Base-by-base conservation (phyloP, 2,888 invertebrate genomes). In the Adelphocoris suturalis region DNA sequence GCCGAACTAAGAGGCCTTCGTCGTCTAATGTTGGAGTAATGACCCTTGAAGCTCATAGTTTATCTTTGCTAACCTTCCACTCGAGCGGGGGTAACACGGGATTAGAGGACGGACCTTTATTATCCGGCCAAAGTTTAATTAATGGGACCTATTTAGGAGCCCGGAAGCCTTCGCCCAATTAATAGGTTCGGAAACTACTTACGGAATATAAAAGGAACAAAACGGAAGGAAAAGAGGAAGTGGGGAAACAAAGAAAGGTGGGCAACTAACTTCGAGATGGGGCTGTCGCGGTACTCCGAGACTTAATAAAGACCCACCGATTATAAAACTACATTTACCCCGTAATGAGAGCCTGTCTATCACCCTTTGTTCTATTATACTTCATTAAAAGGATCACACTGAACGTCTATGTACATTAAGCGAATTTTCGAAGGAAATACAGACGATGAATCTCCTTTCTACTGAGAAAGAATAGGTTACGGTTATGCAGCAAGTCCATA, bases 31-130 rank as follows among this genome's bases (percentile, higher is more conserved):
- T 48, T 82, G 47, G 82, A 82, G 82, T 82, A 82, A 82, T 82
- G 82, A 82, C 82, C 52, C 82, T 82, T 82, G 82, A 82, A 82
- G 52, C 82, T 82, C 52, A 82, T 82, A 82, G 82, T 82, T 82
- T 82, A 82, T 82, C 82, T 82, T 82, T 82, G 82, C 82, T 82
- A 82, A 82, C 82, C 52, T 82, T 82, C 82, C 82, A 52, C 68
- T 23, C 11, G 68, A 68, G 68, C 68, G 52, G 47, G 27, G 52
- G 52, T 47, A 52, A 52, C 52, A 52, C 47, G 27, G 82, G 82
- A 82, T 82, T 47, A 82, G 52, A 48, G 82, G 82, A 52, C 47
- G 48, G 47, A 82, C 82, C 82, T 52, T 82, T 82, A 82, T 82
- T 82, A 82, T 82, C 82, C 47, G 68, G 68, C 52, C 82, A 27